phyloP scores from a whole-genome alignment of 2,113 vertebrate genomes.

The Brienomyrus brachyistius region DNA sequence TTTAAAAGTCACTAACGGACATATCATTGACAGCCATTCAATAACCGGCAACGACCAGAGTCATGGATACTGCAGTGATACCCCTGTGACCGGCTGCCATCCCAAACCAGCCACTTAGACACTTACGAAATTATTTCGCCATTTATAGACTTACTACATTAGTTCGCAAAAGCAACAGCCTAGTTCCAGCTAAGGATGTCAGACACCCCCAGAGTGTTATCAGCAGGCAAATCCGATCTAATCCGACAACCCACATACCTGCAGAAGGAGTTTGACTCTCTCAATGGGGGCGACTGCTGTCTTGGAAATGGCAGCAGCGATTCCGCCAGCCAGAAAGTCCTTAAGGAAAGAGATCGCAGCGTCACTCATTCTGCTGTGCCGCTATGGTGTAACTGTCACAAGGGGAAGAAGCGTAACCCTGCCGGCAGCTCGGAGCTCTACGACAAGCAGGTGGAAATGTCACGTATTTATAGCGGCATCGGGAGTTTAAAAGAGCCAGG shows the following conservation, averaged over 20 bases:
- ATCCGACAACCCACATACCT: slow-evolving; percentile 43
- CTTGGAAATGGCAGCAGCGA: slow-evolving; percentile 79
- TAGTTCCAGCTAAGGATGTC: neutral
- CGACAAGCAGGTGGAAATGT: neutral
- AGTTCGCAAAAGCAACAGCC: neutral
- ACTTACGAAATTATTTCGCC: neutral
- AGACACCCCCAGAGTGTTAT: neutral
- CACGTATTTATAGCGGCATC: neutral
- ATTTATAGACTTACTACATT: neutral
- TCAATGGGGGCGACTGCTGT: slow-evolving; percentile 81
- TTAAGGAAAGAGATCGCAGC: slow-evolving; percentile 60
- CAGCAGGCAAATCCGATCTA: neutral
- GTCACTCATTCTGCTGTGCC: slow-evolving; percentile 53
- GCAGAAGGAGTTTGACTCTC: slow-evolving; percentile 76
- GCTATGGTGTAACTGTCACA: neutral
- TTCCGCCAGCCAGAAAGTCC: slow-evolving; percentile 77
- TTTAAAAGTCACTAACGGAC: neutral
- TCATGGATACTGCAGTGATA: neutral
- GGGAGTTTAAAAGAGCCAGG: neutral
- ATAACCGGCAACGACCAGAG: neutral
- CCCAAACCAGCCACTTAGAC: neutral
- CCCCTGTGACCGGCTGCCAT: neutral
- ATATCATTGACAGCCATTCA: neutral
- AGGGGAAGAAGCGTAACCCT: too few relatives aligned
- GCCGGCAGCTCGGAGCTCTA: neutral